These are phyloP conservation scores for Pseudomyrmex flavicornis DNA, from an alignment of 1,140 invertebrate genomes.

Conservation along the genomic window DNA sequence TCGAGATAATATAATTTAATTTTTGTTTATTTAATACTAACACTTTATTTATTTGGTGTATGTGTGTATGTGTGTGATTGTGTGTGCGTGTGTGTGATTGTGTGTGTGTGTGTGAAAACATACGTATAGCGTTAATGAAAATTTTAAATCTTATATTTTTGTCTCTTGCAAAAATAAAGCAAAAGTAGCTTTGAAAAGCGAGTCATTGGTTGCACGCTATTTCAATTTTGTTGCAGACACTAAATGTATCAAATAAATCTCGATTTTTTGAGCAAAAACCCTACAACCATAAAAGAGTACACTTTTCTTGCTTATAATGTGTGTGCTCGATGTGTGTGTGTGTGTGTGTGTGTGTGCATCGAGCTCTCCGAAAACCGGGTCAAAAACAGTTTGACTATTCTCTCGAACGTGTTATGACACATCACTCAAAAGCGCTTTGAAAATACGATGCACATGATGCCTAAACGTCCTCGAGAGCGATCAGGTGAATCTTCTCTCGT, in stretches of 20 bases:
- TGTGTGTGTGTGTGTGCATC: neutral
- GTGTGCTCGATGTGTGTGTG: neutral
- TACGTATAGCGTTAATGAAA: neutral
- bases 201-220: neutral
- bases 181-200: conserved; percentile 1
- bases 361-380: conserved; percentile 56
- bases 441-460: conserved; percentile 39
- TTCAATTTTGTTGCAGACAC: conserved; percentile 47
- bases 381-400: conserved; percentile 67
- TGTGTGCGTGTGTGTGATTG: no score
- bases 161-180: conserved; percentile 28
- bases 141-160: conserved; percentile 56
- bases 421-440: conserved; percentile 63
- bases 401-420: conserved; percentile 58
- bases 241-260: conserved; percentile 57
- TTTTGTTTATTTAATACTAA: no score
- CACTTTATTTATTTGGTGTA: no score
- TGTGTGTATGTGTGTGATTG: no score
- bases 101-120: no score
- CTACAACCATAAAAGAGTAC: conserved; percentile 22
- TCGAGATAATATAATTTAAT: no score
- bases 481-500: neutral
- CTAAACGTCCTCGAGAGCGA: neutral
- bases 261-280: conserved; percentile 35
- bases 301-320: conserved; percentile 53